Evolutionary conservation across 2,797 vertebrate species (phyloP), one percentile per base, ranked within the genome.

Genomic region (Pelobates cultripes): DNA sequence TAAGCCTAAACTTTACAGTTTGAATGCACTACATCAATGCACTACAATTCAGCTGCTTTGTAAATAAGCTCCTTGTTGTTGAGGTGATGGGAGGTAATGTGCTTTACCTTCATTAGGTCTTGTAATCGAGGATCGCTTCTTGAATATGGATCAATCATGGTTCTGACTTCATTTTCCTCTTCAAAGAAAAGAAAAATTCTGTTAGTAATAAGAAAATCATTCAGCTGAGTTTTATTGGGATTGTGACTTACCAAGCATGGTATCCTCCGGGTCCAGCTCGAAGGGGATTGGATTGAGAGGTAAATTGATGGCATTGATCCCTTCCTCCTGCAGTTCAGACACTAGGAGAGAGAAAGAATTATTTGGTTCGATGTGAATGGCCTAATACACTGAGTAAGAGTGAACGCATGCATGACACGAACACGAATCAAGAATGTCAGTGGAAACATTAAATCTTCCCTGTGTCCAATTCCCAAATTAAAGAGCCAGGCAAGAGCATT

Each of bases 91-190:
- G 55, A 57, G 55, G 4, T 3, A 7, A 57, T 7, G 55, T 12
- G 55, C 55, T 0, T 90, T 92, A 97, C 98, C 96, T 96, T 99
- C 92, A 96, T 97, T 64, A 99, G 91, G 43, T 99, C 98, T 81
- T 98, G 96, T 55, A 99, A 94, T 87, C 97, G 98, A 78, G 92
- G 93, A 88, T 99, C 96, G 28, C 95, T 96, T 91, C 95, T 97
- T 60, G 97, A 99, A 91, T 96, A 98, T 42, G 97, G 97, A 86
- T 99, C 97, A 85, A 99, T 95, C 96, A 99, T 98, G 13, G 97
- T 99, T 80, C 97, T 94, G 4, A 99, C 96, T 90, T 99, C 98
- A 82, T 99, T 99, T 90, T 99, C 98, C 94, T 99, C 98, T 99
- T 86, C 42, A 85, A 86, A 80, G 14, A 60, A 68, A 42, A 70